Percentiles rank a stretch among this genome's conserved stretches.
Evolutionary conservation across 2,113 vertebrate species (phyloP).

Genomic region (Sula dactylatra): DNA sequence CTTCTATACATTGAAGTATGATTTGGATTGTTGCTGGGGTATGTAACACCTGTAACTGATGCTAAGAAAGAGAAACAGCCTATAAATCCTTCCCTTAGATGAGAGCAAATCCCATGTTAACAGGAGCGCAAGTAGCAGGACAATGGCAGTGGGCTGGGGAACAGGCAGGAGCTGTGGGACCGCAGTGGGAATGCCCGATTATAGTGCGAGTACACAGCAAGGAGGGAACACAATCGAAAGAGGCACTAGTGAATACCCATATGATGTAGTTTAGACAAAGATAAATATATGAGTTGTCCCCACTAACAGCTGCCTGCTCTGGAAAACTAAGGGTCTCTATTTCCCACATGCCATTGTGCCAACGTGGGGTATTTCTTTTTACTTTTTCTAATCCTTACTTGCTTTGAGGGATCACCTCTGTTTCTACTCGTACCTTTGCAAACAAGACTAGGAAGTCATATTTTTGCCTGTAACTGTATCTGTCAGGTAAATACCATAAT

Average conservation of each 20-base stretch:
- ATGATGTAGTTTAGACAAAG: background rate
- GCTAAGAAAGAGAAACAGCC: background rate
- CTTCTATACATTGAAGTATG: accelerated
- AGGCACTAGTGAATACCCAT: background rate
- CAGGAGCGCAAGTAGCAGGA: background rate
- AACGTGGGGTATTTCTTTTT: background rate
- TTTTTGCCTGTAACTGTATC: background rate
- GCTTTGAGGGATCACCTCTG: background rate
- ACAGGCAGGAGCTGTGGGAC: background rate
- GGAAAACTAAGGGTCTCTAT: background rate
- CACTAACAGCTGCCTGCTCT: background rate
- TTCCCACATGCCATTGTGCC: background rate
- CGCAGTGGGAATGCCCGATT: accelerated
- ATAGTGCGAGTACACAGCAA: background rate
- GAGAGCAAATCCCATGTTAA: background rate
- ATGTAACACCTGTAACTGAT: background rate
- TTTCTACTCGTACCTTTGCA: background rate
- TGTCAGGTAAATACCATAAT: slow-evolving; percentile 33
- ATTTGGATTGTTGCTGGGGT: background rate
- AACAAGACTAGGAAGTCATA: background rate
- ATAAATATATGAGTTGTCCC: background rate
- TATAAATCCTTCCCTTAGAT: background rate
- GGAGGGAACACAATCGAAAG: background rate
- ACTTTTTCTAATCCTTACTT: background rate
- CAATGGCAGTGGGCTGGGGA: background rate